Evolutionary conservation across 53 echinoderm and acorn worm genomes (phyloP), one percentile per base, ranked within the genome.

Genomic region (Echinarachnius parma): DNA sequence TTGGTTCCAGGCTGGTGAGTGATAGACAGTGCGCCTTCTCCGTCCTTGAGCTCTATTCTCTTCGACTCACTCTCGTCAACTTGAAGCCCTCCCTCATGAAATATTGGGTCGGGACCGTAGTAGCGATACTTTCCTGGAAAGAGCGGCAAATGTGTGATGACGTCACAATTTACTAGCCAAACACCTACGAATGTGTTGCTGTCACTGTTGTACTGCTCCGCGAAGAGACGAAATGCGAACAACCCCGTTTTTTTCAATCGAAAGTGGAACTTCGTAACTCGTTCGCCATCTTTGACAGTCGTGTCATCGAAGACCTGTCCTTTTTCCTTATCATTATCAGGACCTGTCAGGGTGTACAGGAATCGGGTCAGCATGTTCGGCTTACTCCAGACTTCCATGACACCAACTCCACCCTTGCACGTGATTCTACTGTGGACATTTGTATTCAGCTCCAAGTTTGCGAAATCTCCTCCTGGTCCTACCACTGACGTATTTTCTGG

Each of bases 161-260:
- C 21, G 13, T 69, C 53, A 18, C 34, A 53, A 31, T 11, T 21
- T 21, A 69, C 53, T 34, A 53, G 19, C 53, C 53, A 69, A 32
- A 69, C 31, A 11, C 70, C 70, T 10, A 69, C 70, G 24, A 34
- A 69, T 3, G 15, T 25, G 15, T 53, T 7, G 14, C 11, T 33
- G 4, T 14, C 36, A 23, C 22, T 24, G 2, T 21, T 24, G 11
- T 53, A 21, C 8, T 52, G 10, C 25, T 69, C 35, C 21, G 54
- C 70, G 34, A 69, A 69, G 34, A 69, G 53, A 52, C 70, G 70
- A 25, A 69, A 69, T 15, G 70, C 70, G 34, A 53, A 69, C 0
- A 18, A 33, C 11, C 70, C 70, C 2, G 11, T 34, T 14, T 53
- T 22, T 21, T 53, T 5, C 52, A 69, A 31, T 4, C 70, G 70